phyloP scores from a whole-genome alignment of 2,113 vertebrate genomes.

The Trogon surrucura region DNA sequence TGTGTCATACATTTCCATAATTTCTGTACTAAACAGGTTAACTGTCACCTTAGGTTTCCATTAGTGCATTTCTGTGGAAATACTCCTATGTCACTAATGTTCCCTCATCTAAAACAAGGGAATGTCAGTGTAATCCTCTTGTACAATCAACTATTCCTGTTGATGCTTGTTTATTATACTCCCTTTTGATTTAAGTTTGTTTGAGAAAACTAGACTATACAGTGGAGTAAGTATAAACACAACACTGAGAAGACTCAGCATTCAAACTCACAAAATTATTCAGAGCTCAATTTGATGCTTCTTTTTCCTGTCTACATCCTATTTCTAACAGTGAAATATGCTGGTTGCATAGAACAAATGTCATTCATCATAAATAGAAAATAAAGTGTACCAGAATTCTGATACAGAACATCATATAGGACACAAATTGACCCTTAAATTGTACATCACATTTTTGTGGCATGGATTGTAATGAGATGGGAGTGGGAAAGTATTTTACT shows the following conservation, averaged over 20 bases:
- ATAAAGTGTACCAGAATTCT: background rate
- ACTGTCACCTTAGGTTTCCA: background rate
- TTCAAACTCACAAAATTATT: background rate
- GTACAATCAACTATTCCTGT: background rate
- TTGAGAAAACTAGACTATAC: background rate
- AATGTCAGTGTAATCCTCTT: background rate
- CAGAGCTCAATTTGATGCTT: background rate
- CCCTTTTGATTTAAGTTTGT: background rate
- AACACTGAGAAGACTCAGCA: background rate
- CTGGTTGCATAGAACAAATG: background rate
- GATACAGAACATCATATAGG: background rate
- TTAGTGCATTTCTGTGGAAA: background rate
- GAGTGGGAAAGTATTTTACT: background rate
- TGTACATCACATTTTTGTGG: background rate
- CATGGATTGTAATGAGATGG: background rate
- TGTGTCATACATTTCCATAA: background rate
- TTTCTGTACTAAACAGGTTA: background rate
- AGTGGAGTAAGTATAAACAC: background rate
- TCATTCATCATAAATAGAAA: background rate
- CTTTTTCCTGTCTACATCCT: background rate
- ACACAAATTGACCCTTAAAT: background rate
- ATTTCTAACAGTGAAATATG: background rate
- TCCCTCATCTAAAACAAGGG: background rate
- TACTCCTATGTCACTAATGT: background rate
- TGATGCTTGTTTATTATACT: background rate